Evolutionary conservation across 2,113 vertebrate species (phyloP).

Genomic region (Lepus americanus): DNA sequence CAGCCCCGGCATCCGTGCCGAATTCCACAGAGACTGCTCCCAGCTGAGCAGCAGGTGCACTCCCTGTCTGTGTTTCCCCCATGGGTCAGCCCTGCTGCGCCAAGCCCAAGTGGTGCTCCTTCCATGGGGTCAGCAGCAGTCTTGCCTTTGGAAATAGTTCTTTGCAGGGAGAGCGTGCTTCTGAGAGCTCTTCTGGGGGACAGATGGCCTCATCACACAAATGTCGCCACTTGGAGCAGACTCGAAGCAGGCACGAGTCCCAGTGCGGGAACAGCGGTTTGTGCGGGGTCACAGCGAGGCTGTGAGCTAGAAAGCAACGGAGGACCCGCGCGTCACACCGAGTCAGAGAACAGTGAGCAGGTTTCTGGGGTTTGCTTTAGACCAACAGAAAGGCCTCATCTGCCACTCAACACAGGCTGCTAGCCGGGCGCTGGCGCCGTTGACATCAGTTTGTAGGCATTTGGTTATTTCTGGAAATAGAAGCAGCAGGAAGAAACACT

Average conservation of each 20-base stretch:
- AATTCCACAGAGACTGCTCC: neutral
- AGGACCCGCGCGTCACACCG: neutral
- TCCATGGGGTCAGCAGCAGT: neutral
- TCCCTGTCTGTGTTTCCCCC: neutral
- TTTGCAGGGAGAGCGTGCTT: neutral
- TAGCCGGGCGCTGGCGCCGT: constrained; percentile 14
- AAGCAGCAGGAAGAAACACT: constrained; percentile 43
- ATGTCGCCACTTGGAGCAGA: neutral
- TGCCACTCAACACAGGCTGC: neutral
- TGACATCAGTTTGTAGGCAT: constrained; percentile 44
- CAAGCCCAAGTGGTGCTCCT: neutral
- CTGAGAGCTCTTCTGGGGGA: neutral
- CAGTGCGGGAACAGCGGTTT: neutral
- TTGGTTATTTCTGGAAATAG: constrained; percentile 69
- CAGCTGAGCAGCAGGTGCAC: neutral
- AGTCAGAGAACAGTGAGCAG: neutral
- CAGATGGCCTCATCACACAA: neutral
- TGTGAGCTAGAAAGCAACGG: neutral
- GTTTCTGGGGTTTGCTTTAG: neutral
- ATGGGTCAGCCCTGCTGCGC: neutral
- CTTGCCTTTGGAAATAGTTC: constrained; percentile 42
- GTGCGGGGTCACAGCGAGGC: neutral
- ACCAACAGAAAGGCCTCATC: neutral
- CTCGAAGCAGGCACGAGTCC: neutral
- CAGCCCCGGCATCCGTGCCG: no score